phyloP scores from a whole-genome alignment of 2,888 invertebrate species.

The Spilosoma lubricipeda region DNA sequence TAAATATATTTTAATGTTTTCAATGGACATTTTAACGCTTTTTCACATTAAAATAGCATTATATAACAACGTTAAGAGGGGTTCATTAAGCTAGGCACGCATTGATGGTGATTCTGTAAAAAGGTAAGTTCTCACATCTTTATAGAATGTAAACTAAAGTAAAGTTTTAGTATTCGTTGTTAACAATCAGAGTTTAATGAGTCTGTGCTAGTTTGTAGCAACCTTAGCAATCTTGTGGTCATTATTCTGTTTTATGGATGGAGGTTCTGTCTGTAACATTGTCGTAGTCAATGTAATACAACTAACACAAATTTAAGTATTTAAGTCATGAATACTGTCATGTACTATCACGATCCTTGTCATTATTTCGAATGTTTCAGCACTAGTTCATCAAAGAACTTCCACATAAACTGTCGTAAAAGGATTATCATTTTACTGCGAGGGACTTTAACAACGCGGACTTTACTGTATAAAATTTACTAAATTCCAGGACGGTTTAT shows the following conservation, averaged over 20 bases:
- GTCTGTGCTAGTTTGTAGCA: constrained; percentile 3
- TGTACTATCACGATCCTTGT: background rate
- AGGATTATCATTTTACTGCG: constrained; percentile 52
- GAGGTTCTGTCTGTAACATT: background rate
- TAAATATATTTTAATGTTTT: constrained; percentile 20
- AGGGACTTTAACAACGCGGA: constrained; percentile 34
- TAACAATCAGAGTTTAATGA: constrained; percentile 3
- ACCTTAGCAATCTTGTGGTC: background rate
- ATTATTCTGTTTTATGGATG: background rate
- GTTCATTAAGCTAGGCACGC: background rate
- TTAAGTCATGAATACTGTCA: background rate
- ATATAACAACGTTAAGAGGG: background rate
- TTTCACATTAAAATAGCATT: background rate
- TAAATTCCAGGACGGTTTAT: constrained; percentile 32
- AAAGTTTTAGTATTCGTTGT: constrained; percentile 2
- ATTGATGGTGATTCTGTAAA: background rate
- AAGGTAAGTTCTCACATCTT: background rate
- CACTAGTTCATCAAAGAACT: constrained; percentile 33
- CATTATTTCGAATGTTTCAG: constrained; percentile 22
- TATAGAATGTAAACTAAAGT: background rate
- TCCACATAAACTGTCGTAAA: constrained; percentile 45
- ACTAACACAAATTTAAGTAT: background rate
- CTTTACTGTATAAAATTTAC: constrained; percentile 42
- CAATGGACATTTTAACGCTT: background rate
- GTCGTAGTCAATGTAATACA: background rate